Evolutionary conservation across 2,797 vertebrate species (phyloP).

Genomic region (Thamnophis elegans): DNA sequence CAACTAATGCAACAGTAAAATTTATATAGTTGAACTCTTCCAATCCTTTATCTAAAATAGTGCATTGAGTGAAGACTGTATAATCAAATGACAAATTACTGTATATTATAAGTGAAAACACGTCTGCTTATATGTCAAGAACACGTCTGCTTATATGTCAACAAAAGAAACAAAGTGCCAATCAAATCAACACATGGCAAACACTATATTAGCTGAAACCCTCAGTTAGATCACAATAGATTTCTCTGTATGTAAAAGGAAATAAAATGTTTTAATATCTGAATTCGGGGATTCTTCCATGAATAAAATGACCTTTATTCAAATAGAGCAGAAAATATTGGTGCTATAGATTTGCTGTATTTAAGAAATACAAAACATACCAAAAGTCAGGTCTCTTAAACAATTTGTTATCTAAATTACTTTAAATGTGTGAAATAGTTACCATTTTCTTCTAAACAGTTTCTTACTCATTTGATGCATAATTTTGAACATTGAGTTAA

Average conservation of each 20-base stretch:
- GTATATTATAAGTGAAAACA: not conserved
- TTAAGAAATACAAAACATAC: not conserved
- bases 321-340: not conserved
- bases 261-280: not conserved
- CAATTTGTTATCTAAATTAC: not conserved
- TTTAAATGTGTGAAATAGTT: not conserved
- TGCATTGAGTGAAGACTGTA: not conserved
- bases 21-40: not conserved
- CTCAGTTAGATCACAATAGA: accelerated
- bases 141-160: not conserved
- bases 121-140: not conserved
- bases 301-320: not conserved
- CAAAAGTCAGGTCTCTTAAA: not conserved
- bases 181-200: not conserved
- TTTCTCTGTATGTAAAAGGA: not conserved
- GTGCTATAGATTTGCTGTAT: not conserved
- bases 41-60: not conserved
- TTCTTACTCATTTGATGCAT: not conserved
- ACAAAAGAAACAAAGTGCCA: not conserved
- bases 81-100: not conserved
- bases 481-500: not conserved
- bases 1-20: not conserved
- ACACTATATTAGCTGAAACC: not conserved
- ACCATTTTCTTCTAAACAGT: not conserved
- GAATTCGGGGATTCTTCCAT: not conserved